A percentile compares a stretch with the other conserved stretches of the same genome.
These are phyloP conservation scores for Linurgus olivaceus DNA, from an alignment of 2,797 vertebrate species.

Conservation along the genomic window DNA sequence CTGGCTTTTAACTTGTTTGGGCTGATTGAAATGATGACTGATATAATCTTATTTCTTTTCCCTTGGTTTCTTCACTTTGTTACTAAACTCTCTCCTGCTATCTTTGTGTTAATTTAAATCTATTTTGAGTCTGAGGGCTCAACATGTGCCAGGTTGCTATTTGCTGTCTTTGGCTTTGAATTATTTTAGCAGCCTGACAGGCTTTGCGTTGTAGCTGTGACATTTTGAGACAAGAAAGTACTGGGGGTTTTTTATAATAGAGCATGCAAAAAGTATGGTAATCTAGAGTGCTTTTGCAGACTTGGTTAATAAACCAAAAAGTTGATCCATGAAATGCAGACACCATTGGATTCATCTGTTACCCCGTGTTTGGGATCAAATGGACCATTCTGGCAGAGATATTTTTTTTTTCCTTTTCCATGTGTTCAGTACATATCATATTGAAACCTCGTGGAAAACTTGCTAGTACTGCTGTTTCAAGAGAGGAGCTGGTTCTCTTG, in stretches of 20 bases:
- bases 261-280: background rate
- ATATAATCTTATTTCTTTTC: background rate
- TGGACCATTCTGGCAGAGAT: background rate
- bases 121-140: background rate
- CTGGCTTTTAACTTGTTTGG: background rate
- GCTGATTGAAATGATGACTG: background rate
- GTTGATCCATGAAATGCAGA: background rate
- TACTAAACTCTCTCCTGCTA: background rate
- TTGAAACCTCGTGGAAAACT: background rate
- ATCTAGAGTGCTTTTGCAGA: background rate
- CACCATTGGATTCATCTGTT: background rate
- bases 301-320: background rate
- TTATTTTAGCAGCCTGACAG: background rate
- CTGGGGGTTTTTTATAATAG: background rate
- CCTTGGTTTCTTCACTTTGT: background rate
- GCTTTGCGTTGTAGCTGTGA: background rate
- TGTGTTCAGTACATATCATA: background rate
- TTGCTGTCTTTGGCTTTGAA: background rate
- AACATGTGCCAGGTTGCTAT: background rate
- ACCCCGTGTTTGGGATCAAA: background rate
- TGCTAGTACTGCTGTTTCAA: background rate
- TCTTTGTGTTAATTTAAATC: constrained; percentile 5
- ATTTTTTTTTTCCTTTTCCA: background rate
- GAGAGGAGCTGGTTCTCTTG: background rate
- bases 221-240: background rate